phyloP scores from a whole-genome alignment of 2,113 vertebrate species.

The Mobula hypostoma region DNA sequence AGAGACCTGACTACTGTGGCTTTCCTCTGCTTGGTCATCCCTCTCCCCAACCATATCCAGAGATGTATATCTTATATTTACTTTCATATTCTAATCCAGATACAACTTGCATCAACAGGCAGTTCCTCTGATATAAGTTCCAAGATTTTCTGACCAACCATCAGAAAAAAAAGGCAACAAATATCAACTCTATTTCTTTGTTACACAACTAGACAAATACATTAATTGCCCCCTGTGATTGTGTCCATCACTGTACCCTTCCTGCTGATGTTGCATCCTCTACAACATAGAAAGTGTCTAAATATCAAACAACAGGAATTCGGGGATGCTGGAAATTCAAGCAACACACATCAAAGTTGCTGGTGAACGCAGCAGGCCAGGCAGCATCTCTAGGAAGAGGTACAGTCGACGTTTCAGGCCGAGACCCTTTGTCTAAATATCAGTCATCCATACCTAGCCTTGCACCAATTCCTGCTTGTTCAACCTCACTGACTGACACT shows the following conservation, averaged over 20 bases:
- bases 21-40: too few species aligned
- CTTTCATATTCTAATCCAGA: not conserved
- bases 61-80: not conserved
- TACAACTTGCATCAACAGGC: not conserved
- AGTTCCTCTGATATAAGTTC: not conserved
- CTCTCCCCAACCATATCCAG: too few species aligned
- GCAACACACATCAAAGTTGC: too few species aligned
- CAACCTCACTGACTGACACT: not conserved
- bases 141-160: not conserved
- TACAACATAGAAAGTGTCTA: not conserved
- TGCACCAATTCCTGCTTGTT: not conserved
- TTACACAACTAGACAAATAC: not conserved
- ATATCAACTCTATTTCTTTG: not conserved
- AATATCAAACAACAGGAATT: not conserved
- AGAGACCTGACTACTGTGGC: too few species aligned
- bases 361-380: too few species aligned
- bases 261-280: not conserved
- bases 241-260: not conserved
- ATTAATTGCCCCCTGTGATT: not conserved
- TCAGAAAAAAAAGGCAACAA: not conserved
- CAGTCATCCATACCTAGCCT: not conserved
- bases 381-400: too few species aligned
- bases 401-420: too few species aligned
- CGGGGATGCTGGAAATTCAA: too few species aligned
- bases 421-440: not conserved